phyloP scores from a whole-genome alignment of 2,888 invertebrate species.

The Euzetes globulus region DNA sequence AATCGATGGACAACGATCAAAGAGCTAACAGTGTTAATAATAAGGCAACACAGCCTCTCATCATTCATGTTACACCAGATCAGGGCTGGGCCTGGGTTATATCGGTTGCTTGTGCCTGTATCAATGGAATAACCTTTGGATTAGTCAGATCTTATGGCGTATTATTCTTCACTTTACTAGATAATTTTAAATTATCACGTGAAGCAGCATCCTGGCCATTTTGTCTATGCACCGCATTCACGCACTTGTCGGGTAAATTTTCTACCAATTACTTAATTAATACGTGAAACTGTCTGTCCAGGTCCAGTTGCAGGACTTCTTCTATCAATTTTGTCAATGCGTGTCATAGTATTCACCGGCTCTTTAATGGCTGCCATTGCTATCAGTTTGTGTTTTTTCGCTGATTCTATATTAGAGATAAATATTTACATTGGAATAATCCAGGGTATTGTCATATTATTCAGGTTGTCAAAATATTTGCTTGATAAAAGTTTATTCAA shows the following conservation, averaged over 20 bases:
- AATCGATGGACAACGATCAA: background rate
- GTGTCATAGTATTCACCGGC: slow-evolving; percentile 37
- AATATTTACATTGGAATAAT: slow-evolving; percentile 39
- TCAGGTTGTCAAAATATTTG: too few relatives aligned
- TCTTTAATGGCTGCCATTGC: slow-evolving; percentile 36
- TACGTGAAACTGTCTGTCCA: too few relatives aligned
- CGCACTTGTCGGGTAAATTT: slow-evolving; percentile 12
- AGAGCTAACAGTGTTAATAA: background rate
- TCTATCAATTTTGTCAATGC: slow-evolving; percentile 32
- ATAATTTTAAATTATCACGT: slow-evolving; percentile 36
- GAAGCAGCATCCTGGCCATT: slow-evolving; percentile 40
- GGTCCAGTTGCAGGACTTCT: slow-evolving; percentile 39
- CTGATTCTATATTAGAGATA: slow-evolving; percentile 37
- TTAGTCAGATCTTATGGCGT: slow-evolving; percentile 39
- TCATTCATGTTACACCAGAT: slow-evolving; percentile 36
- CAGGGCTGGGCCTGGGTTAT: slow-evolving; percentile 40
- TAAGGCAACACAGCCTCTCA: background rate
- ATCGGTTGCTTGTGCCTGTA: slow-evolving; percentile 37
- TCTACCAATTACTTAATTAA: background rate
- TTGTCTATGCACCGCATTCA: slow-evolving; percentile 34
- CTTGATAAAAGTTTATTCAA: background rate
- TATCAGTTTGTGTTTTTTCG: slow-evolving; percentile 38
- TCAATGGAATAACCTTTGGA: slow-evolving; percentile 39
- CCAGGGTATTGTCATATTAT: slow-evolving; percentile 36
- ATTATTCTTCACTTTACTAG: slow-evolving; percentile 37